These are phyloP conservation scores for Choristoneura rosaceana DNA, from an alignment of 2,888 invertebrate species.

Conservation along the genomic window DNA sequence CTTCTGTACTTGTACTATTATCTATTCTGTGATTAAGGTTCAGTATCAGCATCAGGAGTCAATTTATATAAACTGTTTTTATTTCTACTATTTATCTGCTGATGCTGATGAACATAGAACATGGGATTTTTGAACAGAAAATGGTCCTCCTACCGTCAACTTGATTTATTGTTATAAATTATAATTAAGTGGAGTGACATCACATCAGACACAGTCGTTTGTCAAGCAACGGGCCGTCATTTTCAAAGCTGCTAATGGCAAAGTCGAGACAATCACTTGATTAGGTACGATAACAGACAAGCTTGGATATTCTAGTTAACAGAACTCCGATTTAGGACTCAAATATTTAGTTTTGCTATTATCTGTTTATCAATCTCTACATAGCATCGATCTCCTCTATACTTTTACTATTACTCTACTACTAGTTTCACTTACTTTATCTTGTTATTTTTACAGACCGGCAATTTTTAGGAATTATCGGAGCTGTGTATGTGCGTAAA, in stretches of 20 bases:
- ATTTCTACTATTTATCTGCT: neutral
- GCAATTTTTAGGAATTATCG: neutral
- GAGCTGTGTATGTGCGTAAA: neutral
- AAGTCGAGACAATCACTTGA: conserved; percentile 2
- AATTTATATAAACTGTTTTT: neutral
- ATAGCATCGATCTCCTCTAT: no score
- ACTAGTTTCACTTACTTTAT: no score
- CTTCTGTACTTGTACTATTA: no score
- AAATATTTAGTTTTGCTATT: no score
- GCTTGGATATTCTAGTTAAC: neutral
- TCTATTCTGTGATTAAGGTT: no score
- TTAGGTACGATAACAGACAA: neutral
- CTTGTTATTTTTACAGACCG: neutral
- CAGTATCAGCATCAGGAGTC: no score
- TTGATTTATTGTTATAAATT: neutral
- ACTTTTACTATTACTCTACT: no score
- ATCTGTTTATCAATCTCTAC: no score
- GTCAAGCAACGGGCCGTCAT: neutral
- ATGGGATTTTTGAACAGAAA: neutral
- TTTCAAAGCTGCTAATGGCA: neutral
- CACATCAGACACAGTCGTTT: neutral
- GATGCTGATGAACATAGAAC: neutral
- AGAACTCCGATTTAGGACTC: neutral
- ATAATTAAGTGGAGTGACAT: neutral
- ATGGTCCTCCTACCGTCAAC: neutral